phyloP scores from a whole-genome alignment of 2,797 vertebrate genomes.

The Xenops minutus region DNA sequence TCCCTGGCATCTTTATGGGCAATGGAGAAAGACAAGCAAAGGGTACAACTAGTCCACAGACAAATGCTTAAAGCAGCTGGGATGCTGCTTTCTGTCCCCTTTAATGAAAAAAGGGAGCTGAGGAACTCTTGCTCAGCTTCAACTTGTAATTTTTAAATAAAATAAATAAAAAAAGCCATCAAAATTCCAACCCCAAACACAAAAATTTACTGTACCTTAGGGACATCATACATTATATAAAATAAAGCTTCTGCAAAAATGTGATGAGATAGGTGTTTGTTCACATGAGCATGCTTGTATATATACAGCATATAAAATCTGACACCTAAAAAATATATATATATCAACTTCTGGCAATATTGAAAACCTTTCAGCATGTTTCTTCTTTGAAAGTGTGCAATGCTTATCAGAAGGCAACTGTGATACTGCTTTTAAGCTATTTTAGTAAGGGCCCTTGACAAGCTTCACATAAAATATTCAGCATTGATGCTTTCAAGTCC shows the following conservation, averaged over 20 bases:
- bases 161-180: no score
- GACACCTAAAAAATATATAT: slow-evolving; percentile 29
- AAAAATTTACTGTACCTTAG: not conserved
- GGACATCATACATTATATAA: not conserved
- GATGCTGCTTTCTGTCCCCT: not conserved
- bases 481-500: slow-evolving; percentile 58
- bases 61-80: not conserved
- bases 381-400: slow-evolving; percentile 39
- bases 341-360: slow-evolving; percentile 31
- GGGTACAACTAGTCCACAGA: not conserved
- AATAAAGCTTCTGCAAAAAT: not conserved
- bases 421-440: slow-evolving; percentile 43
- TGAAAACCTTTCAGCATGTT: slow-evolving; percentile 52
- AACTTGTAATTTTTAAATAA: not conserved
- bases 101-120: not conserved
- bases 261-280: slow-evolving; percentile 9
- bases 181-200: not conserved
- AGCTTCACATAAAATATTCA: slow-evolving; percentile 71
- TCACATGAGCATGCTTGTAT: not conserved
- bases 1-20: not conserved
- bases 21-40: not conserved
- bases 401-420: slow-evolving; percentile 36
- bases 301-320: slow-evolving; percentile 21
- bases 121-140: not conserved
- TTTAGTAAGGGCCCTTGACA: slow-evolving; percentile 53